Evolutionary conservation across 2,113 vertebrate genomes (phyloP).

Genomic region (Perognathus longimembris): DNA sequence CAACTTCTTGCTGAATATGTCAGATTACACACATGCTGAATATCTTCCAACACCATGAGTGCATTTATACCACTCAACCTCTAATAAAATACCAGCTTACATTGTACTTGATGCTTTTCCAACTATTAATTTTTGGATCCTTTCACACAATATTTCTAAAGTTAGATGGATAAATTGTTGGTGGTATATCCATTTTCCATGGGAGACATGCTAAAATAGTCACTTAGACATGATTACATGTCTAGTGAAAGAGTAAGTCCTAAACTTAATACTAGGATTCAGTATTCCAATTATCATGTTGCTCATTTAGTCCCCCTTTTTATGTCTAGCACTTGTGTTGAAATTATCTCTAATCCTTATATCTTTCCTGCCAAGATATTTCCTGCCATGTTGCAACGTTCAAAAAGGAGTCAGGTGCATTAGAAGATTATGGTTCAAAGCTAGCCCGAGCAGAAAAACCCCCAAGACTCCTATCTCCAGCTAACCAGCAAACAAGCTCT

Average conservation of each 20-base stretch:
- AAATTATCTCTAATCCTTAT: background rate
- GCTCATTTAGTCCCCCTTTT: background rate
- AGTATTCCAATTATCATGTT: conserved; percentile 15
- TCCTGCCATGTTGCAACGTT: conserved; percentile 22
- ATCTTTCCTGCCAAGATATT: background rate
- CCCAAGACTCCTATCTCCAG: no score
- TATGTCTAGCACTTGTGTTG: background rate
- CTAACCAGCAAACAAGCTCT: no score
- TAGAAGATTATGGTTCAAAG: no score
- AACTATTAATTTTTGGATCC: conserved; percentile 12
- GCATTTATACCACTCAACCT: background rate
- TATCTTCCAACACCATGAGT: background rate
- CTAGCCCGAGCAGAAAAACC: no score
- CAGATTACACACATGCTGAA: background rate
- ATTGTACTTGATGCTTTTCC: conserved; percentile 1
- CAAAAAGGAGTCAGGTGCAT: background rate
- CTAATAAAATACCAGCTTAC: background rate
- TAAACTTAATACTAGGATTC: background rate
- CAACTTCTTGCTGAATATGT: background rate
- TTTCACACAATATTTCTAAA: background rate
- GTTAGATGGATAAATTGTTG: background rate
- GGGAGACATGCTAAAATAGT: background rate
- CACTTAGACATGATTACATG: background rate
- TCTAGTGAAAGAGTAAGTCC: background rate
- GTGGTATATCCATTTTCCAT: background rate